phyloP scores from a whole-genome alignment of 2,113 vertebrate genomes.

The Caranx ignobilis region DNA sequence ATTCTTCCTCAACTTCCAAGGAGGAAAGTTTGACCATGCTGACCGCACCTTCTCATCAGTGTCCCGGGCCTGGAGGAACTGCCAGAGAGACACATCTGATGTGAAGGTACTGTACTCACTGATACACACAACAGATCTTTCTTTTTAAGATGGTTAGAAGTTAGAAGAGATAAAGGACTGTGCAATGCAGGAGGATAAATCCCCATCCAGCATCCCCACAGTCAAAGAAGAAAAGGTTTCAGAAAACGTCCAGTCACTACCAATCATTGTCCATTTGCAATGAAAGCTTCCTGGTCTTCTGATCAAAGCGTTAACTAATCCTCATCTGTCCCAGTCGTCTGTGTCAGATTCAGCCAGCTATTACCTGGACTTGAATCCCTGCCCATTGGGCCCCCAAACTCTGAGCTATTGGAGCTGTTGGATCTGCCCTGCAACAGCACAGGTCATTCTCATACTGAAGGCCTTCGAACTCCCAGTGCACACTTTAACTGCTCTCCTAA shows the following conservation, averaged over 20 bases:
- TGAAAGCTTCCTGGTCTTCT: conserved; percentile 80
- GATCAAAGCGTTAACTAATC: conserved; percentile 85
- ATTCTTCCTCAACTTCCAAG: conserved; percentile 97
- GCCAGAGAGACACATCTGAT: conserved; percentile 97
- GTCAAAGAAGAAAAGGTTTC: conserved; percentile 63
- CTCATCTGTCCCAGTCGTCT: conserved; percentile 75
- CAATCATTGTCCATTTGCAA: conserved; percentile 80
- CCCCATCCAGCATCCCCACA: conserved; percentile 37
- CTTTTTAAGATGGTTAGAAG: conserved; percentile 14
- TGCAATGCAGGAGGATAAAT: conserved; percentile 52
- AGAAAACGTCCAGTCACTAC: conserved; percentile 78
- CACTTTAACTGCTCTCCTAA: conserved; percentile 81
- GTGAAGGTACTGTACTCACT: conserved; percentile 90
- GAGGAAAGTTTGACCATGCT: conserved; percentile 98
- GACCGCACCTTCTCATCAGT: conserved; percentile 97
- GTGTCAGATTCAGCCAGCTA: conserved; percentile 74
- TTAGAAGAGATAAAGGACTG: conserved; percentile 37
- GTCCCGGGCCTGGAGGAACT: conserved; percentile 96
- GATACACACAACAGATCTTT: not conserved
- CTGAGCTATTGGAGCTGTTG: conserved; percentile 41
- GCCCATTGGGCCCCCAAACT: conserved; percentile 62
- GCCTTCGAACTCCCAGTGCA: conserved; percentile 60
- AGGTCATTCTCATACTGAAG: conserved; percentile 72
- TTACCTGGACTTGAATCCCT: conserved; percentile 84
- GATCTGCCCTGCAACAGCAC: conserved; percentile 65